Evolutionary conservation across 2,113 vertebrate species (phyloP), one percentile per base, ranked within the genome.

Genomic region (Vimba vimba): DNA sequence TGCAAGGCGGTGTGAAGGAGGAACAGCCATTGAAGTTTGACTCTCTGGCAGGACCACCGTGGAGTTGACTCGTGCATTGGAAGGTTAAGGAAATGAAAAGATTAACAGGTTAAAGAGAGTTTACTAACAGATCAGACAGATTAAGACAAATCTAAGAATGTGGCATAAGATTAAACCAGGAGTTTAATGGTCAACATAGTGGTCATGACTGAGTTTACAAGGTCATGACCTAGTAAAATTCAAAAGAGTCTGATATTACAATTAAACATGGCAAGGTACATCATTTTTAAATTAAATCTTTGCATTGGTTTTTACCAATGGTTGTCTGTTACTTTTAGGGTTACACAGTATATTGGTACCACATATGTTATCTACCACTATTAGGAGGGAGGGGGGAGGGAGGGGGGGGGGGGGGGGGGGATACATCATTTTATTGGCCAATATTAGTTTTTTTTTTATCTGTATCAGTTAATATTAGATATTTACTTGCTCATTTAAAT

Each of bases 61-160:
- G 71, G 62, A 89, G 87, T 21, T 71, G 86, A 90, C 86, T 91
- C 71, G 57, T 88, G 86, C 86, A 89, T 79, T 33, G 45, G 19
- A 55, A 89, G 86, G 79, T 73, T 80, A 87, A 85, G 84, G 88
- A 92, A 91, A 89, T 89, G 33, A 86, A 52, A n/a, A 89, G 92
- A 92, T 93, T 92, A 91, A 50, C 81, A 90, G 90, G 92, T 93
- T 92, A 93, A 93, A 91, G 83, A 89, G 90, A 92, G 92, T 93
- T 93, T 91, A 93, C 90, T 91, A 87, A 91, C 90, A 92, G 90
- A 94, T 92, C 88, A 91, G 78, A 86, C 55, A 86, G 77, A 89
- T 92, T 90, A 80, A 50, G n/a, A n/a, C 25, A 86, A 86, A 86
- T 86, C 87, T 85, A 39, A 86, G 85, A 86, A 86, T 82, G 71